Conservation (phyloP, 2,888 invertebrate genomes). For the Pharmacophagus antenor region DNA sequence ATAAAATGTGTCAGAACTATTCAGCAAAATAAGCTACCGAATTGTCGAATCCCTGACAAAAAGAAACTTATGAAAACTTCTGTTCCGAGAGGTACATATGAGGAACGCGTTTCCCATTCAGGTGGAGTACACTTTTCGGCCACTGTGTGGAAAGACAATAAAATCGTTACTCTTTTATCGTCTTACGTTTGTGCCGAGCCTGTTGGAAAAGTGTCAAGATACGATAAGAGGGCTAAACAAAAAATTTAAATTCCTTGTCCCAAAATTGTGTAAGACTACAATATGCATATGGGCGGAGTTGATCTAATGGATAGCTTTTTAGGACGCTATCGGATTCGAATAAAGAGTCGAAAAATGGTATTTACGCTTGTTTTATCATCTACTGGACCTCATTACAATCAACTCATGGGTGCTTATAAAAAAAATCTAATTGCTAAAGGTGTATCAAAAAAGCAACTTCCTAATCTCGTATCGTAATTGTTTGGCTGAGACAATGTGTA, state of each 20-base stretch:
- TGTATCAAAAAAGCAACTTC: conserved; percentile 29
- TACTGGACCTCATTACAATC: conserved; percentile 32
- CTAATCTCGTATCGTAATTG: conserved; percentile 32
- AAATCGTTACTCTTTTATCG: conserved; percentile 45
- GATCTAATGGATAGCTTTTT: conserved; percentile 35
- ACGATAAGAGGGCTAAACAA: conserved; percentile 42
- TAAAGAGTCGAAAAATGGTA: conserved; percentile 34
- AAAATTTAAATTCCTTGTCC: conserved; percentile 48
- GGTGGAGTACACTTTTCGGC: conserved; percentile 44
- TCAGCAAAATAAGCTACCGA: conserved; percentile 45
- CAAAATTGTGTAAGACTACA: conserved; percentile 46
- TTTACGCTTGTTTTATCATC: conserved; percentile 32
- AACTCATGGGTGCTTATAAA: conserved; percentile 32
- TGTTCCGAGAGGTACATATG: conserved; percentile 42
- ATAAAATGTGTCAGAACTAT: conserved; percentile 38
- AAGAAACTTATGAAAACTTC: conserved; percentile 43
- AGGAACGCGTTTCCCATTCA: conserved; percentile 40
- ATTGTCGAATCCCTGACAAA: conserved; percentile 42
- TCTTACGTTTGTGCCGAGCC: conserved; percentile 32
- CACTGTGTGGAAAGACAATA: conserved; percentile 45
- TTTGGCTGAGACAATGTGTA: too few species aligned
- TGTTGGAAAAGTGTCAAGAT: conserved; percentile 42
- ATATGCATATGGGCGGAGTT: conserved; percentile 36
- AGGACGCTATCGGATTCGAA: conserved; percentile 33
- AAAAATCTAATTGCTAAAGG: conserved; percentile 30